Evolutionary conservation across 2,888 invertebrate genomes (phyloP), one percentile per base, ranked within the genome.

Genomic region (Drosophila helvetica): DNA sequence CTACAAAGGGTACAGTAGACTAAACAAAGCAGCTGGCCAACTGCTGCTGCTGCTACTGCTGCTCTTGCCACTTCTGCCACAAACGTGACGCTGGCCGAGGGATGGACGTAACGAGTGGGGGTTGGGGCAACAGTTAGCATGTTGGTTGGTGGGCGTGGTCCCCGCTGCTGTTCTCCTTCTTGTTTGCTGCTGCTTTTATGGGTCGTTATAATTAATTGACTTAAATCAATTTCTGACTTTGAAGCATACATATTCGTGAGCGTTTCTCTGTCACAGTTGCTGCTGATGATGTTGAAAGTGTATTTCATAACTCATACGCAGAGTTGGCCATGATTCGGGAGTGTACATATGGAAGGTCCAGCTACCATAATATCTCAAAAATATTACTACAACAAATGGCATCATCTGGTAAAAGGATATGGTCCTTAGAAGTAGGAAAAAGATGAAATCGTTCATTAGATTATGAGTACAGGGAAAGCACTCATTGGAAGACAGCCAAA

Each of bases 151-250:
- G 54, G 63, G 53, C 48, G 59, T 53, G 64, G 53, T 54, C 54
- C 62, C 53, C 12, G 4, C 33, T 15, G 15, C 15, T 38, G n/a
- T n/a, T 7, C n/a, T 70, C 57, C 75, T 50, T 68, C 79, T 69
- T 45, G 42, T 30, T 56, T 64, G 56, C 45, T 60, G 52, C 58
- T 67, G 54, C 66, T 63, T 66, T 59, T 63, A 57, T 59, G 66
- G 79, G 64, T 85, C 74, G 82, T 85, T 87, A 79, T 86, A 89
- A 89, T 89, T 88, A 86, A 86, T 86, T 86, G 86, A 78, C 89
- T 89, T 86, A 79, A 88, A 86, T 89, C 86, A 86, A 89, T 86
- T 88, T 85, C 86, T 87, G 89, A 86, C 89, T 89, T 87, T 89
- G 84, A 85, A 88, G 86, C n/a, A 38, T 85, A 87, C 38, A n/a